phyloP scores from a whole-genome alignment of 2,888 invertebrate genomes.

The Cryptocephalus primarius region DNA sequence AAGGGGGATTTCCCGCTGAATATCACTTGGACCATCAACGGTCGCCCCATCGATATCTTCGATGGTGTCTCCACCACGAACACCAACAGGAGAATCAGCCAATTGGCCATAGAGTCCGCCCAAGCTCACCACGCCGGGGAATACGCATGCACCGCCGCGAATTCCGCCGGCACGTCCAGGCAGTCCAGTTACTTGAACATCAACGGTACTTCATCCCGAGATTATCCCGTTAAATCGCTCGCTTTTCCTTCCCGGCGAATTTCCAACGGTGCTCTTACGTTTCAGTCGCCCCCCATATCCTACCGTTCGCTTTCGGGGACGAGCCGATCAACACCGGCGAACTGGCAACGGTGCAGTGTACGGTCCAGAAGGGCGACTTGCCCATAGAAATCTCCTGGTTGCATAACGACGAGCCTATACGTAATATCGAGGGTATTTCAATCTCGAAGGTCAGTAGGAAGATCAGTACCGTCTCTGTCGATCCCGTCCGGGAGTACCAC shows the following conservation, averaged over 20 bases:
- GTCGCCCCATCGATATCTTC: constrained; percentile 25
- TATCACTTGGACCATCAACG: constrained; percentile 32
- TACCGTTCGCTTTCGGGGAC: constrained; percentile 36
- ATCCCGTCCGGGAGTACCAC: constrained; percentile 58
- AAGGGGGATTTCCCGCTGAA: constrained; percentile 69
- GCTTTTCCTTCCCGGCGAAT: background rate
- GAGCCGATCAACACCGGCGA: constrained; percentile 59
- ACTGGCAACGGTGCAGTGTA: constrained; percentile 55
- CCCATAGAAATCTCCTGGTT: constrained; percentile 65
- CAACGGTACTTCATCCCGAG: constrained; percentile 16
- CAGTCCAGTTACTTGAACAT: constrained; percentile 40
- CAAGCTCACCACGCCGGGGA: constrained; percentile 49
- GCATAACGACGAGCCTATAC: constrained; percentile 51
- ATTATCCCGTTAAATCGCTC: background rate
- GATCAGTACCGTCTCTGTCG: constrained; percentile 57
- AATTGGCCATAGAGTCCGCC: constrained; percentile 35
- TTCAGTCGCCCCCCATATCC: constrained; percentile 31
- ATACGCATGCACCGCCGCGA: constrained; percentile 51
- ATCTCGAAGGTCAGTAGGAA: constrained; percentile 38
- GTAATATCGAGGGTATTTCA: constrained; percentile 21
- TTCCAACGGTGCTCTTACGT: background rate
- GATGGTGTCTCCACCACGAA: constrained; percentile 29
- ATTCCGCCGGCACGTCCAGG: constrained; percentile 45
- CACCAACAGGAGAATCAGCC: constrained; percentile 17
- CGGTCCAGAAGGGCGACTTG: constrained; percentile 61